Evolutionary conservation across 2,888 invertebrate genomes (phyloP).

Genomic region (Bhutanitis thaidina): DNA sequence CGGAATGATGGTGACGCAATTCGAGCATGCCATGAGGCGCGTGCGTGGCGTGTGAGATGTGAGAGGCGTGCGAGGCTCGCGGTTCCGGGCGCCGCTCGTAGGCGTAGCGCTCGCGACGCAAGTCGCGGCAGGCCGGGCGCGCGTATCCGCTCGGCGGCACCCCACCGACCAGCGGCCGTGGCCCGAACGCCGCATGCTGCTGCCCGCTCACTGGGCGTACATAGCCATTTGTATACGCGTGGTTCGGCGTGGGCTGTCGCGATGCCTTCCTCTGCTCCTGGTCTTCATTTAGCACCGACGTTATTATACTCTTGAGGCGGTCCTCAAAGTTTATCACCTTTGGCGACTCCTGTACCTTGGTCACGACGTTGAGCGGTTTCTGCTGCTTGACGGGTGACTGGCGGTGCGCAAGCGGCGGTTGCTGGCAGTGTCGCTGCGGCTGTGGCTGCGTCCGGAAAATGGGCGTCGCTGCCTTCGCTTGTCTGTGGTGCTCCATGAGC

Average conservation of each 20-base stretch:
- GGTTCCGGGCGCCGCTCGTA: too few relatives aligned
- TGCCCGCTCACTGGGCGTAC: conserved; percentile 36
- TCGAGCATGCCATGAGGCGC: conserved; percentile 42
- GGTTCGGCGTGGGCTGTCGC: conserved; percentile 39
- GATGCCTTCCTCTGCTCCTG: conserved; percentile 63
- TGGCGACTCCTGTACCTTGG: conserved; percentile 87
- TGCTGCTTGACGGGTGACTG: conserved; percentile 60
- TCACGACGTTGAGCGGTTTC: conserved; percentile 65
- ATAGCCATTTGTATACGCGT: conserved; percentile 50
- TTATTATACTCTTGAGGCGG: conserved; percentile 91
- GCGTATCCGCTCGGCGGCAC: conserved; percentile 14
- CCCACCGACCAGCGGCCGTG: conserved; percentile 27
- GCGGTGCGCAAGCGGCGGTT: conserved; percentile 38
- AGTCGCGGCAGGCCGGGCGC: too few relatives aligned
- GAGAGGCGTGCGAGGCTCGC: conserved; percentile 40
- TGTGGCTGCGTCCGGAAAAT: conserved; percentile 45
- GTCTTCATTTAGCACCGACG: conserved; percentile 92
- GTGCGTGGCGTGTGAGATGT: conserved; percentile 37
- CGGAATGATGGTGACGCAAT: conserved; percentile 37
- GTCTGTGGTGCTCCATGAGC: conserved; percentile 43
- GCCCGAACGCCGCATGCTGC: conserved; percentile 22
- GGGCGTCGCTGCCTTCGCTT: conserved; percentile 32
- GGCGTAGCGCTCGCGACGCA: too few relatives aligned
- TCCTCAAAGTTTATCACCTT: conserved; percentile 92
- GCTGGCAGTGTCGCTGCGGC: conserved; percentile 36